Conservation (phyloP, 2,888 invertebrate genomes). For the Hypomecis punctinalis region DNA sequence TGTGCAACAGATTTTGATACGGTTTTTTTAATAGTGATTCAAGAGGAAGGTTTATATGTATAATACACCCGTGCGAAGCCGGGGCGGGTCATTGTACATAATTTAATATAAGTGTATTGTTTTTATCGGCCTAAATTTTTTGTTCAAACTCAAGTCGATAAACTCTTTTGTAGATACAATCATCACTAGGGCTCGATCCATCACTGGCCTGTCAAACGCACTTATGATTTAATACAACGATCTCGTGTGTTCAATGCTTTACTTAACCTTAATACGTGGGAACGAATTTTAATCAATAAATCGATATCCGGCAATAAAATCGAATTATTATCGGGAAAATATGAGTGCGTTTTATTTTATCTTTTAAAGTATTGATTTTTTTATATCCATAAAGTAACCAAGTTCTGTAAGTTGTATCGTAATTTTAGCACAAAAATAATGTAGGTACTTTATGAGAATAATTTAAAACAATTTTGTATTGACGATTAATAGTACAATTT, state of each 20-base stretch:
- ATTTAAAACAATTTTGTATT: no score
- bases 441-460: no score
- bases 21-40: no score
- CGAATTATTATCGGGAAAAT: background rate
- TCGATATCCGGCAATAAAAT: slow-evolving; percentile 48
- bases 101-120: no score
- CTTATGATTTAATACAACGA: slow-evolving; percentile 53
- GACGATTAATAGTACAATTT: no score
- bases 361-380: background rate
- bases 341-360: background rate
- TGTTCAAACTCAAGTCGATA: background rate
- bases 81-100: no score
- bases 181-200: slow-evolving; percentile 62
- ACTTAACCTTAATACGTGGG: slow-evolving; percentile 52
- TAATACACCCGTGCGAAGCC: no score
- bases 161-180: slow-evolving; percentile 47
- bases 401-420: no score
- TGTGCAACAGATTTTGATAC: no score
- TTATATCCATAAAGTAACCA: background rate
- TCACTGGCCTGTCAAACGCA: slow-evolving; percentile 65
- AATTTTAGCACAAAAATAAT: no score
- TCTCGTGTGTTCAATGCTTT: slow-evolving; percentile 49
- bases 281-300: slow-evolving; percentile 56
- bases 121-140: background rate
- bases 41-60: no score